Conservation (phyloP, 2,888 invertebrate genomes). For the Noctua janthe region DNA sequence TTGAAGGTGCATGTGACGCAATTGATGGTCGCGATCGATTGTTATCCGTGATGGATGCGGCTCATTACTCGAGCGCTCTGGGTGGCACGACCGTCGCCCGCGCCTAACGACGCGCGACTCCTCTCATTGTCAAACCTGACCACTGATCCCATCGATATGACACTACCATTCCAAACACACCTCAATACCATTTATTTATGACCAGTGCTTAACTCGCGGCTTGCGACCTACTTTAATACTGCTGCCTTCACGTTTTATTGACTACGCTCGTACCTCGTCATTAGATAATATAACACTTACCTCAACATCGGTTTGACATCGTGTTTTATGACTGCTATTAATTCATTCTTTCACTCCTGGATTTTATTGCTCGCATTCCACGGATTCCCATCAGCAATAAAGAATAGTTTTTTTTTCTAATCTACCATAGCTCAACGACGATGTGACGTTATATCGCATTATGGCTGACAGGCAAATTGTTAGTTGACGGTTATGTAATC, state of each 20-base stretch:
- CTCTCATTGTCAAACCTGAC: slow-evolving; percentile 81
- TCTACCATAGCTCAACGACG: slow-evolving; percentile 1
- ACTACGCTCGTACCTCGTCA: slow-evolving; percentile 76
- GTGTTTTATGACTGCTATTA: slow-evolving; percentile 82
- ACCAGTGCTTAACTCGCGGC: slow-evolving; percentile 78
- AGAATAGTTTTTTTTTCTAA: slow-evolving; percentile 54
- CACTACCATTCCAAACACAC: slow-evolving; percentile 82
- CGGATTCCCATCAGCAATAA: slow-evolving; percentile 72
- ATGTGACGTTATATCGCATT: slow-evolving; percentile 34
- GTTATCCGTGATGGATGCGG: slow-evolving; percentile 85
- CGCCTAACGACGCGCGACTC: slow-evolving; percentile 78
- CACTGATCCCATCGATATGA: slow-evolving; percentile 83
- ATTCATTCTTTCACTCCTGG: slow-evolving; percentile 81
- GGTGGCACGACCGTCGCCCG: slow-evolving; percentile 78
- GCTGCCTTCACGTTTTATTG: slow-evolving; percentile 80
- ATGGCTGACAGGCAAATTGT: slow-evolving; percentile 76
- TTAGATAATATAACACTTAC: slow-evolving; percentile 76
- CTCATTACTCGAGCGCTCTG: slow-evolving; percentile 84
- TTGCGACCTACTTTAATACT: slow-evolving; percentile 74
- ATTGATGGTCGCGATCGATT: slow-evolving; percentile 78
- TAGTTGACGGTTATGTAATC: slow-evolving; percentile 81
- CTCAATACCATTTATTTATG: slow-evolving; percentile 88
- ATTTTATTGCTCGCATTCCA: slow-evolving; percentile 76
- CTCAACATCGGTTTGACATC: slow-evolving; percentile 80
- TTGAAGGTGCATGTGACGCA: slow-evolving; percentile 65